Conservation (phyloP, 2,113 vertebrate species). For the Bujurquina vittata region DNA sequence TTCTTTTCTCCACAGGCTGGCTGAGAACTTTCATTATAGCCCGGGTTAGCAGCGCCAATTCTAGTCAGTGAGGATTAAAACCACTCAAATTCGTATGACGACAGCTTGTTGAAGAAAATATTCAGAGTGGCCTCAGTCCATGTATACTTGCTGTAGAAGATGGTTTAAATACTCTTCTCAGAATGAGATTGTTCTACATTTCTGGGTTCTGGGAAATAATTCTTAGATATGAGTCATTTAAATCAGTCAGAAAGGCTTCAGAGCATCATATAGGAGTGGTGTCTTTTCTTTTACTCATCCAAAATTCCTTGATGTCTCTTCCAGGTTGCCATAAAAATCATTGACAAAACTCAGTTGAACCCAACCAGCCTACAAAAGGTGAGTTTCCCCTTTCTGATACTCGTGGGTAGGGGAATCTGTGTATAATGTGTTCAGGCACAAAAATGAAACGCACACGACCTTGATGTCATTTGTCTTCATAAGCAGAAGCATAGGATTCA, state of each 20-base stretch:
- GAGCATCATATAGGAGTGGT: not conserved
- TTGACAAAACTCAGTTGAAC: constrained; percentile 85
- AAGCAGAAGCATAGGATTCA: not conserved
- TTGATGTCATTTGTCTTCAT: not conserved
- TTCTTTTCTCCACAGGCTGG: too few relatives aligned
- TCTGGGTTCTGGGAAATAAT: not conserved
- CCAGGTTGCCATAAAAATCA: constrained; percentile 86
- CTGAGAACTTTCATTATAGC: not conserved
- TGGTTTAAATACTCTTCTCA: not conserved
- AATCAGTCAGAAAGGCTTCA: not conserved
- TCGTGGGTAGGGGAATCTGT: not conserved
- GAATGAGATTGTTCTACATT: not conserved
- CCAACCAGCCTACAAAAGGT: constrained; percentile 85
- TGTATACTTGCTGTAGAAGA: not conserved
- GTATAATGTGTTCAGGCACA: not conserved
- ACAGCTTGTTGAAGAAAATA: constrained; percentile 3
- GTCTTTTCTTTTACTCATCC: constrained; percentile 4
- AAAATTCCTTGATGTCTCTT: constrained; percentile 31
- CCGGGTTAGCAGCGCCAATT: not conserved
- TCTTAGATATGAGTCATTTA: not conserved
- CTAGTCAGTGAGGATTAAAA: constrained; percentile 33
- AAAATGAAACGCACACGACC: not conserved
- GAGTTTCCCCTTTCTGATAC: constrained; percentile 26
- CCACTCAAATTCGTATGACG: not conserved
- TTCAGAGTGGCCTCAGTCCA: not conserved